Conservation (phyloP, 2,113 vertebrate species). For the Menidia beryllina region DNA sequence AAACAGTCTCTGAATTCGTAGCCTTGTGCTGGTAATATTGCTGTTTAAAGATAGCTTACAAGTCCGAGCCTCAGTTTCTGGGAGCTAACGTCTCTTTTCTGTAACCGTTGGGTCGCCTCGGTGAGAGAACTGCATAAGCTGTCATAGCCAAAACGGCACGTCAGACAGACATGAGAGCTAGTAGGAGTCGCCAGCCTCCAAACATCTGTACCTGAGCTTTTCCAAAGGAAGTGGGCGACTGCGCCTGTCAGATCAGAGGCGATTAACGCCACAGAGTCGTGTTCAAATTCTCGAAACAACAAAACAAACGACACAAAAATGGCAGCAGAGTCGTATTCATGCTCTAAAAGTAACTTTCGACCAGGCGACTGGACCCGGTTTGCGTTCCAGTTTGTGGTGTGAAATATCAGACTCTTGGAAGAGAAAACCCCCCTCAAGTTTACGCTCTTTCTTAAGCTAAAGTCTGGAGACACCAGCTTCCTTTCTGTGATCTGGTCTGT, state of each 20-base stretch:
- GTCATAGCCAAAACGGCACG: slow-evolving; percentile 30
- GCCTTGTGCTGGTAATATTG: neutral
- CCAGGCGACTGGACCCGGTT: neutral
- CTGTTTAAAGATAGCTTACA: neutral
- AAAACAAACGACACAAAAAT: too few relatives aligned
- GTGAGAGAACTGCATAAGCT: slow-evolving; percentile 23
- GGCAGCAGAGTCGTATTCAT: too few relatives aligned
- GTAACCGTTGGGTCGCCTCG: slow-evolving; percentile 1
- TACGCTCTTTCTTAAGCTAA: neutral
- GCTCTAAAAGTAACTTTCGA: neutral
- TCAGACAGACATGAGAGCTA: slow-evolving; percentile 23
- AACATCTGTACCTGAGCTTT: slow-evolving; percentile 50
- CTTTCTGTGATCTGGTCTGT: too few relatives aligned
- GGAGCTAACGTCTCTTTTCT: neutral
- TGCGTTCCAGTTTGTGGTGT: neutral
- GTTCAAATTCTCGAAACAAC: neutral
- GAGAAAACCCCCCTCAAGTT: neutral
- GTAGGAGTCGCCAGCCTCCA: slow-evolving; percentile 3
- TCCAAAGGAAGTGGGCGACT: slow-evolving; percentile 57
- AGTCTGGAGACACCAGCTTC: too few relatives aligned
- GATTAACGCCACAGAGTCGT: neutral
- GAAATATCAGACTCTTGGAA: neutral
- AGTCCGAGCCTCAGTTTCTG: neutral
- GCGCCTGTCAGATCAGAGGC: slow-evolving; percentile 23
- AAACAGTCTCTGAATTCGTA: neutral